Base-by-base conservation (phyloP, 2,113 vertebrate species). In the Indicator maculatus region DNA sequence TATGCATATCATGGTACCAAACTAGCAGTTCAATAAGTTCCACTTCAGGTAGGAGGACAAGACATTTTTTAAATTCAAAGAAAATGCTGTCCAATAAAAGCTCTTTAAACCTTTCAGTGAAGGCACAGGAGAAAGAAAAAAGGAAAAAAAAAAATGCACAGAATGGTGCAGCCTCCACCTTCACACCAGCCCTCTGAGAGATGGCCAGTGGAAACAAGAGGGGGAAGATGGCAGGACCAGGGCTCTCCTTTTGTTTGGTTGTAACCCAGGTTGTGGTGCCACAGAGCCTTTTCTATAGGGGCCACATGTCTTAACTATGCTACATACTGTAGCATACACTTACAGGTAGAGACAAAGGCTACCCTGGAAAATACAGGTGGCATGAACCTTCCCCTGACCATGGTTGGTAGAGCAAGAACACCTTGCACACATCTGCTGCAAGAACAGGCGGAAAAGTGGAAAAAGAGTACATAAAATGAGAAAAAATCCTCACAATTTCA, bases 1-100 rank as follows among this genome's bases (percentile, higher is more conserved):
- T 11, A 16, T 8, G 1, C 6, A 3, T 39, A n/a, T 15, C 17
- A 1, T 0, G 0, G 3, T 12, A 77, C 33, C 38, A 23, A 67
- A 59, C 3, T 0, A 88, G 52, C 33, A 3, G 19, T 47, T 38
- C 36, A 44, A 16, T 11, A 72, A 69, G 27, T 11, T 79, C 28
- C 13, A 10, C 21, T 86, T 47, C 61, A 90, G 28, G n/a, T 52
- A 90, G 60, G 61, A 80, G 83, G 26, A 38, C 8, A n/a, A n/a
- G 31, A 44, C 5, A 31, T 63, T 47, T 47, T 88, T 65, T 50
- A 27, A 84, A 66, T 16, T 74, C 69, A 53, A 30, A 63, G 58
- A 17, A 72, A 55, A 39, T 31, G 11, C 4, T 76, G 24, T 16
- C 53, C 4, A 1, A 19, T 27, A 56, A 83, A 79, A 92, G 4